Evolutionary conservation across 2,797 vertebrate species (phyloP), one percentile per base, ranked within the genome.

Genomic region (Oceanodroma leucorhoa): DNA sequence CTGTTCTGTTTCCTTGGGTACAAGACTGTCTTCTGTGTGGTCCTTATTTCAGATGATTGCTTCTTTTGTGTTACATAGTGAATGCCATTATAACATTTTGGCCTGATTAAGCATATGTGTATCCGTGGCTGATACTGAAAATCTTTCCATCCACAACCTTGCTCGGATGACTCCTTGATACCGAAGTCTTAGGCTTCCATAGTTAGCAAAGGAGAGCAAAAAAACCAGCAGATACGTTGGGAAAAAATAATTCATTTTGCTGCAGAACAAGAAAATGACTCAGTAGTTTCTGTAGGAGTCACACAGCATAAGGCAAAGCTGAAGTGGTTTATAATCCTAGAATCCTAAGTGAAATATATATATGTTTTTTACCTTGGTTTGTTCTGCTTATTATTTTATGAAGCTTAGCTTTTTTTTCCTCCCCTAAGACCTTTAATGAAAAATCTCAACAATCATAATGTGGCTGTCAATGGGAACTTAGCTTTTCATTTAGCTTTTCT

Each of bases 1-100:
- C 75, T 89, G 32, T 66, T 94, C 58, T 90, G 50, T 92, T 82
- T 94, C 82, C 73, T 65, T 91, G 83, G 83, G 92, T 93, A 78
- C 71, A 53, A 60, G 77, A 43, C 58, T 91, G 61, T 76, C 41
- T 70, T 38, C 48, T 82, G 89, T 95, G 86, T 58, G 86, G 90
- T 90, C 92, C 50, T 75, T 89, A 70, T 69, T 61, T 79, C 82
- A 82, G 58, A 48, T 53, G 58, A 38, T 90, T 22, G 36, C 66
- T 93, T 69, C 77, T n/a, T 94, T 96, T 90, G 77, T 93, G 83
- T 34, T 24, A 4, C 55, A 6, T 20, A 62, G 30, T 27, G 76
- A 83, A 67, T 92, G 77, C 34, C 34, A 2, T 78, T 89, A 16
- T 27, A 69, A 26, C 75, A 17, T 32, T 80, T 26, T 69, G 65